Evolutionary conservation across 1,140 invertebrate species (phyloP).

Genomic region (Brachionus asplanchnoidis): DNA sequence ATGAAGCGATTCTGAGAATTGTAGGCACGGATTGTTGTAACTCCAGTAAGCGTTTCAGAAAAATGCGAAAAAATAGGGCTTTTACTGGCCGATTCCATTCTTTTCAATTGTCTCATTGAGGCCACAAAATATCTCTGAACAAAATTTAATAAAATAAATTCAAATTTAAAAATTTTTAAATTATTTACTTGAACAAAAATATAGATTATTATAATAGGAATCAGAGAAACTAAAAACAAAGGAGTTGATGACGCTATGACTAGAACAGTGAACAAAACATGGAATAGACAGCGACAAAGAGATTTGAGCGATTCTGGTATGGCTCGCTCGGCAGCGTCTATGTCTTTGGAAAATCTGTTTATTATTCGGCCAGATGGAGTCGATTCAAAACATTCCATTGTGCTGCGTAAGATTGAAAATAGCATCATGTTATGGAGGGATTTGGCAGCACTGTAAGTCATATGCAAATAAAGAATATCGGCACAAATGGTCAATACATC

Average conservation of each 20-base stretch:
- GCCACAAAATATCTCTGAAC: constrained; percentile 67
- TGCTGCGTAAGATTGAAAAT: constrained; percentile 64
- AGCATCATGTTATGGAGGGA: neutral
- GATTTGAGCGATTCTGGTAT: constrained; percentile 60
- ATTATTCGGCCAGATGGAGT: constrained; percentile 73
- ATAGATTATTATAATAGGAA: constrained; percentile 79
- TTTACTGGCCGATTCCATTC: constrained; percentile 85
- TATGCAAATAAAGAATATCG: constrained; percentile 12
- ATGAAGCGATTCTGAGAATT: constrained; percentile 58
- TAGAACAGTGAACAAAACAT: constrained; percentile 78
- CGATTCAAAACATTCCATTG: constrained; percentile 67
- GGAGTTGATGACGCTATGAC: constrained; percentile 85
- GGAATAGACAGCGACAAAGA: constrained; percentile 56
- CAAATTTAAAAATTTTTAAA: neutral
- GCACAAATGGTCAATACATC: neutral
- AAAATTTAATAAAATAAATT: neutral
- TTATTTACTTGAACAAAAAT: constrained; percentile 70
- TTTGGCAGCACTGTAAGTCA: constrained; percentile 7
- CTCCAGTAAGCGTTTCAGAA: constrained; percentile 70
- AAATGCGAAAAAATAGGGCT: constrained; percentile 98
- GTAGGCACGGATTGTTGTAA: constrained; percentile 62
- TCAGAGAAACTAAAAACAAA: constrained; percentile 72
- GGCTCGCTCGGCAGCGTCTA: constrained; percentile 58
- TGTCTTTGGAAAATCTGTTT: constrained; percentile 65
- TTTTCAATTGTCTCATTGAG: constrained; percentile 86